phyloP scores from a whole-genome alignment of 2,797 vertebrate species.

The Notolepis coatsorum region DNA sequence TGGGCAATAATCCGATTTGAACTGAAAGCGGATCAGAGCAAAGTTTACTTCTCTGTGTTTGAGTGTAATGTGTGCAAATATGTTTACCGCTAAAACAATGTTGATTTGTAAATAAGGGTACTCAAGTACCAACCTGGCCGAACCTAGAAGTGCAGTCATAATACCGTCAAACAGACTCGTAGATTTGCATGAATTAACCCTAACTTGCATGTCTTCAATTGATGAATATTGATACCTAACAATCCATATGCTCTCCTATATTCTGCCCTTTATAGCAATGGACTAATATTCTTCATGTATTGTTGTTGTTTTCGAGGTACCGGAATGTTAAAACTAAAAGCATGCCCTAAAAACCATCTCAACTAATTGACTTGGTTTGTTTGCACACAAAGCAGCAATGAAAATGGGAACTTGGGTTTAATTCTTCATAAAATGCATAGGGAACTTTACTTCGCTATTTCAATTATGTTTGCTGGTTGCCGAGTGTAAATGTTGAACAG shows the following conservation, averaged over 20 bases:
- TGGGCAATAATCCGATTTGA: constrained; percentile 53
- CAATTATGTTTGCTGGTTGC: constrained; percentile 39
- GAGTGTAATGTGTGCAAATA: constrained; percentile 38
- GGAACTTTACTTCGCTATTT: constrained; percentile 39
- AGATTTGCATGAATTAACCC: neutral
- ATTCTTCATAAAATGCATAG: constrained; percentile 40
- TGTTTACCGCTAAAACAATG: constrained; percentile 43
- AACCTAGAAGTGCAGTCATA: neutral
- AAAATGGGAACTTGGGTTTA: constrained; percentile 35
- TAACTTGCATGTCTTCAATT: neutral
- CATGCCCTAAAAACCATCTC: constrained; percentile 13
- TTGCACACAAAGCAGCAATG: constrained; percentile 28
- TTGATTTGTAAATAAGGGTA: constrained; percentile 57
- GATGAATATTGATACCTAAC: neutral
- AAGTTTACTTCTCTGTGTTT: constrained; percentile 41
- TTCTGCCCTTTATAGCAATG: constrained; percentile 6
- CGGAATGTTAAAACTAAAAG: constrained; percentile 4
- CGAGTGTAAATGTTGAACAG: constrained; percentile 46
- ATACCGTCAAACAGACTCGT: neutral
- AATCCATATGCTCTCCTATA: neutral
- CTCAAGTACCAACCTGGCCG: constrained; percentile 20
- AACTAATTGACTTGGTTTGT: constrained; percentile 42
- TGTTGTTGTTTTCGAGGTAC: constrained; percentile 2
- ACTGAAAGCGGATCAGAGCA: constrained; percentile 49
- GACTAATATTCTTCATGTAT: neutral